Evolutionary conservation across 2,797 vertebrate species (phyloP), one percentile per base, ranked within the genome.

Genomic region (Karalla daura): DNA sequence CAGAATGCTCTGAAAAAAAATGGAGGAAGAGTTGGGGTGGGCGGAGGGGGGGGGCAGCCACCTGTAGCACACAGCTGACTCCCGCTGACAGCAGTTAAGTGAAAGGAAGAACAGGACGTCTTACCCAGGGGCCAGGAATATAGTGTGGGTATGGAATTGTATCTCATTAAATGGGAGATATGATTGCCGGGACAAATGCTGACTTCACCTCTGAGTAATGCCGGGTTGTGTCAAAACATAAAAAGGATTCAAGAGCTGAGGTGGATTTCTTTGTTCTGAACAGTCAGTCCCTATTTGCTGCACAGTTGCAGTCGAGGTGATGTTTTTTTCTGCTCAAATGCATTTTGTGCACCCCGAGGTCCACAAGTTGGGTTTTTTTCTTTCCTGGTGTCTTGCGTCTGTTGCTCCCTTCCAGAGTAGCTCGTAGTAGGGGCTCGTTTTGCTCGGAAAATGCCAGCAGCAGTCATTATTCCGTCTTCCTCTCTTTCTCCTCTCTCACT

Each of bases 371-470:
- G 61, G 18, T 37, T 64, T 71, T 73, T 63, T n/a, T n/a, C n/a
- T n/a, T n/a, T n/a, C n/a, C n/a, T n/a, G n/a, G n/a, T 65, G 47
- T 43, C 24, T 27, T 20, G 35, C 39, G 3, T 9, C 56, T 46
- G 44, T 59, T 51, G 27, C 64, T 64, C 28, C 39, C 18, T 21
- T 49, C 7, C 60, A 11, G 55, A 50, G 59, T 46, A 37, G 37
- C 46, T 62, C 12, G 9, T 50, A 43, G 40, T 25, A 47, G 40
- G 36, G 70, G 50, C 47, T 66, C 18, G n/a, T 52, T 59, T 43
- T 56, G 49, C 55, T 66, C 10, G 7, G 14, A 78, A n/a, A 74
- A 84, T 62, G 55, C 79, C 53, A 75, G 54, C 55, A 83, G 74
- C 39, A 55, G 46, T 75, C 63, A 63, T 78, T 78, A 75, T 73